A percentile compares a stretch with the other conserved stretches of the same genome.
These are phyloP conservation scores for Colletes gigas DNA, from an alignment of 1,140 invertebrate genomes.

Conservation along the genomic window DNA sequence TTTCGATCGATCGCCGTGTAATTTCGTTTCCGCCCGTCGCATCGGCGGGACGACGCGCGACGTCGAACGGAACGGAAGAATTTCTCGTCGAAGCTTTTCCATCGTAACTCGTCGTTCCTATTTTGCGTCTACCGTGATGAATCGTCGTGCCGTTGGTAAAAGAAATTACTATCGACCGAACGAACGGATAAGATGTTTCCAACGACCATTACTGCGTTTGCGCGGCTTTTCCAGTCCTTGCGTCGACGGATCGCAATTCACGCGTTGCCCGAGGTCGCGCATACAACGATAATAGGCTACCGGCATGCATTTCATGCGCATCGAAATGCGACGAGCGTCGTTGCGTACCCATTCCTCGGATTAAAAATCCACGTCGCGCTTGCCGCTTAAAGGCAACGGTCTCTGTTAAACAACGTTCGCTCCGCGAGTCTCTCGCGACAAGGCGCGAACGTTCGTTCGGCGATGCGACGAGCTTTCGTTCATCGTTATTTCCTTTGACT, in stretches of 20 bases:
- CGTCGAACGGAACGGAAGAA: slow-evolving; percentile 5
- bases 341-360: not conserved
- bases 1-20: not conserved
- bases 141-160: not conserved
- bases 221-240: not conserved
- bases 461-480: no score
- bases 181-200: not conserved
- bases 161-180: not conserved
- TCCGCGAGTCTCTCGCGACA: no score
- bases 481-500: slow-evolving; percentile 32
- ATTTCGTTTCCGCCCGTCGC: not conserved
- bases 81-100: slow-evolving; percentile 21
- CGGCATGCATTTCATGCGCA: not conserved
- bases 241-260: not conserved
- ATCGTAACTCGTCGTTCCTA: not conserved
- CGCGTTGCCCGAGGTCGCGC: slow-evolving; percentile 29
- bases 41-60: not conserved
- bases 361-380: not conserved
- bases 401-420: no score
- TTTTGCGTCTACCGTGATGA: not conserved
- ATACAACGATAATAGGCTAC: not conserved
- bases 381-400: not conserved
- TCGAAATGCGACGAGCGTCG: not conserved
- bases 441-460: not conserved
- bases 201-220: not conserved